Evolutionary conservation across 2,888 invertebrate species (phyloP), one percentile per base, ranked within the genome.

Genomic region (Anodontia alba): DNA sequence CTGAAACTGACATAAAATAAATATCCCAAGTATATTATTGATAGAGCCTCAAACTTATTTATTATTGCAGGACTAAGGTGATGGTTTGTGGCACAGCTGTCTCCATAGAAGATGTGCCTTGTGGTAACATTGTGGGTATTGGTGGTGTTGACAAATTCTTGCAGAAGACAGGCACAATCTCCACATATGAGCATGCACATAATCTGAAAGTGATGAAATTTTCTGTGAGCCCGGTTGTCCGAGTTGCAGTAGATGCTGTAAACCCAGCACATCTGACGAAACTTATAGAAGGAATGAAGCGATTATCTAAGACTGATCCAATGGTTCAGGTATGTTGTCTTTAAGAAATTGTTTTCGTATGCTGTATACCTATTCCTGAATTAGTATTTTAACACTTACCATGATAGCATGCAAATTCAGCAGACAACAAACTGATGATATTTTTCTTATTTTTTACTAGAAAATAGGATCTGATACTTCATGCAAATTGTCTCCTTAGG

Each of bases 21-120:
- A n/a, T n/a, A n/a, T n/a, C n/a, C n/a, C n/a, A n/a, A n/a, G n/a
- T n/a, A n/a, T n/a, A n/a, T n/a, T n/a, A n/a, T n/a, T n/a, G n/a
- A n/a, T n/a, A n/a, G n/a, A n/a, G n/a, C n/a, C n/a, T n/a, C n/a
- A n/a, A n/a, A n/a, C n/a, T n/a, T n/a, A n/a, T n/a, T n/a, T n/a
- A n/a, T n/a, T 46, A 12, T 46, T 46, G 5, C 86, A 95, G 99
- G 95, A 99, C 99, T 83, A 98, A 99, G 94, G 96, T 99, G 93
- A 99, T 99, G 99, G 99, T 99, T 99, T 99, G 99, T 88, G 98
- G 99, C 95, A 98, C 98, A 93, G 98, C 98, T 76, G 99, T 99
- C 95, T 98, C 99, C 87, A 99, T 99, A 92, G 99, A 99, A 95
- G 99, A 99, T 95, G 99, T 99, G 86, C 99, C 99, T 82, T 98